Base-by-base conservation (phyloP, 1,140 invertebrate genomes). In the Drosophila ficusphila region DNA sequence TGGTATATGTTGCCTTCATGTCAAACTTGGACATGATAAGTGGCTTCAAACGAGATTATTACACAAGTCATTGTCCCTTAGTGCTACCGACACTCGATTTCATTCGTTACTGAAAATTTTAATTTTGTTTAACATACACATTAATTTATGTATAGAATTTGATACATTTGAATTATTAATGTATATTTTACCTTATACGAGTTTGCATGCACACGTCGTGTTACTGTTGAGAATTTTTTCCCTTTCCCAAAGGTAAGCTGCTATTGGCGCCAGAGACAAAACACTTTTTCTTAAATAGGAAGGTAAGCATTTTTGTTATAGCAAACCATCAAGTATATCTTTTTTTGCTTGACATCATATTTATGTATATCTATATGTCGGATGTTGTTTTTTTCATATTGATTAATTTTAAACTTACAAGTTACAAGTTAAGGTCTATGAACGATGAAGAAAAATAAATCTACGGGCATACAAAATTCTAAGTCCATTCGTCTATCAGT, bases 401-500 rank as follows among this genome's bases (percentile, higher is more conserved):
- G 42, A 39, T 72, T 61, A 74, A 74, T 65, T 57, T 64, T 73
- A 49, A 75, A 38, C 77, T 88, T 88, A 88, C 68, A 85, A 54
- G 18, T 49, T 81, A 79, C 53, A 86, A 53, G 49, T 64, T 78
- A 86, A 88, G 61, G 44, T 64, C 73, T 86, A 86, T 81, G 58
- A 86, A 81, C 82, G 68, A 62, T 81, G 64, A 86, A 81, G 73
- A 73, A 88, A 85, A 81, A 81, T 88, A 88, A 81, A 78, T 77
- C 82, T 86, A 86, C 64, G 76, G 82, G 77, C 82, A 89, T 88
- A 89, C 71, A 88, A 88, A 88, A 88, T 65, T 83, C 83, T 82
- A 88, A 88, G 82, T 88, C 83, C 77, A 88, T 88, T 88, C 83
- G 67, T 82, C 85, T 77, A 82, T 88, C 82, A 88, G 82, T 88